Conservation (phyloP, 2,797 vertebrate species). For the Capromys pilorides region DNA sequence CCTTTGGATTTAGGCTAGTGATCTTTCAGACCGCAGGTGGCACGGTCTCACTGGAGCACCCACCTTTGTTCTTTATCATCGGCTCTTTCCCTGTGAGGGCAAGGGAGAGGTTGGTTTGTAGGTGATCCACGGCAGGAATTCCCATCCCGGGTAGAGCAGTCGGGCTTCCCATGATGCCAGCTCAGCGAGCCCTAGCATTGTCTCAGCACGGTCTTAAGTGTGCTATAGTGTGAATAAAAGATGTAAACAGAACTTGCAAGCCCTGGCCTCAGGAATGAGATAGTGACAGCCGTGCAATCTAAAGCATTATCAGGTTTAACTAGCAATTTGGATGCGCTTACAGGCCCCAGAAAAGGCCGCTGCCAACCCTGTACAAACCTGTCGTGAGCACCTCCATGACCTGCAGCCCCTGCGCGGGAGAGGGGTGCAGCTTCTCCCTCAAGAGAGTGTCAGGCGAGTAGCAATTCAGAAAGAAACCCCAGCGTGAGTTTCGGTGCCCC, state of each 20-base stretch:
- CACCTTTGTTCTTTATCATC: not conserved
- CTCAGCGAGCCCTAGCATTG: not conserved
- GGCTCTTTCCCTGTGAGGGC: not conserved
- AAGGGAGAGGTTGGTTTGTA: not conserved
- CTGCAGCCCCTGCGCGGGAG: not conserved
- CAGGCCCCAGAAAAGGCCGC: not conserved
- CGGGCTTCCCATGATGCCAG: not conserved
- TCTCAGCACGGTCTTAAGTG: not conserved
- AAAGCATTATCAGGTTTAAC: slow-evolving; percentile 36
- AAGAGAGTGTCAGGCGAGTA: not conserved
- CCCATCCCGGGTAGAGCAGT: slow-evolving; percentile 16
- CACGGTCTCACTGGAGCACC: not conserved
- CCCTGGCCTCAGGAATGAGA: not conserved
- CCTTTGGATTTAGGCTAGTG: not conserved
- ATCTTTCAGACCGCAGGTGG: not conserved
- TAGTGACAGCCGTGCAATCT: not conserved
- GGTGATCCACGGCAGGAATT: slow-evolving; percentile 10
- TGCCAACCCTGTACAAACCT: not conserved
- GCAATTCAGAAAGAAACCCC: not conserved
- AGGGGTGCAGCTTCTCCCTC: not conserved
- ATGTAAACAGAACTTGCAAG: not conserved
- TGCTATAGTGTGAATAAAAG: slow-evolving; percentile 43
- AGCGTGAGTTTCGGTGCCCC: not conserved
- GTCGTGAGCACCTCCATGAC: not conserved
- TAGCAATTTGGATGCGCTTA: slow-evolving; percentile 13